Evolutionary conservation across 2,888 invertebrate species (phyloP).

Genomic region (Yponomeuta plumbellus): DNA sequence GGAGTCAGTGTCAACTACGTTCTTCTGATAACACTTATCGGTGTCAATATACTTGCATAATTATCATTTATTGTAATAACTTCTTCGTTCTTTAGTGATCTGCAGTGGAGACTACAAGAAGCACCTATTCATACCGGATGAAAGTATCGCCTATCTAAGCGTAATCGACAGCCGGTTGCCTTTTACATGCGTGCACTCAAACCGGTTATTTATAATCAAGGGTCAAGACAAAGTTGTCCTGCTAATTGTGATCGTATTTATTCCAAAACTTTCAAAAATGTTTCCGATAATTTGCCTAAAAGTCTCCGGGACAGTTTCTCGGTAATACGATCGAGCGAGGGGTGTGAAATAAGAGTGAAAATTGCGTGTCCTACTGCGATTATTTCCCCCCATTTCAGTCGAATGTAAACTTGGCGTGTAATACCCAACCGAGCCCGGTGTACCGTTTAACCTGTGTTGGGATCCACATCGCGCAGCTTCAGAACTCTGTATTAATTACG

Average conservation of each 20-base stretch:
- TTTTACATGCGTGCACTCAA: too few relatives aligned
- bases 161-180: too few relatives aligned
- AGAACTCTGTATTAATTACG: slow-evolving; percentile 39
- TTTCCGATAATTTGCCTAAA: neutral
- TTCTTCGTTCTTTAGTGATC: neutral
- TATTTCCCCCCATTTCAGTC: slow-evolving; percentile 24
- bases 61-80: neutral
- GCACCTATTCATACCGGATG: neutral
- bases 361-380: slow-evolving; percentile 14
- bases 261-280: neutral
- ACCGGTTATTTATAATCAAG: too few relatives aligned
- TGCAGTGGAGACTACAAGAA: neutral
- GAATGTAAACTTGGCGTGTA: slow-evolving; percentile 30
- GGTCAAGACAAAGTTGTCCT: too few relatives aligned
- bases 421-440: slow-evolving; percentile 25
- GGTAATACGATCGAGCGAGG: neutral
- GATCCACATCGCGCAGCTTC: slow-evolving; percentile 29
- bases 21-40: neutral
- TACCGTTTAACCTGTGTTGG: slow-evolving; percentile 33
- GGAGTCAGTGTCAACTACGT: neutral
- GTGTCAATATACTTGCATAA: neutral
- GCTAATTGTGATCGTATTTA: too few relatives aligned
- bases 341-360: slow-evolving; percentile 15
- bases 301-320: neutral
- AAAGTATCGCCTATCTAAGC: too few relatives aligned